Evolutionary conservation across 2,113 vertebrate genomes (phyloP), one percentile per base, ranked within the genome.

Genomic region (Camelus bactrianus): DNA sequence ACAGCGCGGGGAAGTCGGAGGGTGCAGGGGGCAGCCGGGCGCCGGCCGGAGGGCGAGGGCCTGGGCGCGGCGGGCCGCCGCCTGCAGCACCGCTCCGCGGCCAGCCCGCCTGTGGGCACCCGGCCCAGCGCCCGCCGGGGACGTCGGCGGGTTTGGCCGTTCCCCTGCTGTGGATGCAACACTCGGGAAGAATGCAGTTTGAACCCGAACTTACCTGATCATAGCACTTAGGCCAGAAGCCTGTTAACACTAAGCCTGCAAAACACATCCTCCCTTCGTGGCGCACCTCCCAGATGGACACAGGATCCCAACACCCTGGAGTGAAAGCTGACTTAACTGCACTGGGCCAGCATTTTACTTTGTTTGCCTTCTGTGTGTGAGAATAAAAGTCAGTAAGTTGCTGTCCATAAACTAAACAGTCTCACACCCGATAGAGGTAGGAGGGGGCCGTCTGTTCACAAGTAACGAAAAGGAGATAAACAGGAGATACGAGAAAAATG

Each of bases 141-240:
- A 13, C 12, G 3, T 30, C 6, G 4, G 38, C 0, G 0, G 13
- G 2, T 1, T 28, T 38, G 24, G 9, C 42, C 28, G 2, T 28
- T 64, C 11, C 30, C 69, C 38, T n/a, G 22, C 16, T 10, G 0
- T 16, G 30, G 1, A 4, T 1, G 0, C 2, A 48, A 1, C 32
- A 16, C 56, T 42, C 17, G 6, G 56, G 35, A 8, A 54, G 91
- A 52, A 62, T 30, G 12, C 0, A 17, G 16, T 22, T 69, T 24
- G 12, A 46, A 11, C 42, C 6, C 32, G 77, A n/a, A 15, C 48
- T 24, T 64, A 77, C 58, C 24, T 11, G 52, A 60, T 54, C 26
- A 1, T 35, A 62, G 62, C 6, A 75, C 54, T 60, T 38, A 28
- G 42, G 15, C 48, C 50, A 42, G 80, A 35, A 72, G 35, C 72